phyloP scores from a whole-genome alignment of 2,113 vertebrate species.

The Pluvialis apricaria region DNA sequence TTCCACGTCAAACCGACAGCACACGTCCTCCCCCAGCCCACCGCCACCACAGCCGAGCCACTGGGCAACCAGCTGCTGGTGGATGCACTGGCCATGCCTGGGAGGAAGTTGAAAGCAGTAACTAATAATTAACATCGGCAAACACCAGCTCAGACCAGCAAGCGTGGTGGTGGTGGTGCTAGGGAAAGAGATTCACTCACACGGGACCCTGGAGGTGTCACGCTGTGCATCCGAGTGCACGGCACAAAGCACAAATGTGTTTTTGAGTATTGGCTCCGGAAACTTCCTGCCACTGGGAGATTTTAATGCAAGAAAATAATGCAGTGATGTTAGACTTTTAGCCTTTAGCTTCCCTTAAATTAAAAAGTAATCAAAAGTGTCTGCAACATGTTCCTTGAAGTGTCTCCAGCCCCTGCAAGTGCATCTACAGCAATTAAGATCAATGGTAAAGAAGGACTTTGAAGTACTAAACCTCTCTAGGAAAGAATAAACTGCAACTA shows the following conservation, averaged over 20 bases:
- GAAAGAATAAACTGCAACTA: background rate
- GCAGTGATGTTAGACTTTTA: background rate
- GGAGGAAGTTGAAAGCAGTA: background rate
- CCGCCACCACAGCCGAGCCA: background rate
- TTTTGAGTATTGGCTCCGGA: background rate
- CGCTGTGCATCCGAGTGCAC: accelerated
- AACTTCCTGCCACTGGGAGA: background rate
- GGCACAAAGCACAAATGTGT: background rate
- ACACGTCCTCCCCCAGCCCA: background rate
- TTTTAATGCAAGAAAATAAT: background rate
- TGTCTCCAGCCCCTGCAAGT: background rate
- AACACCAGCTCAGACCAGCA: background rate
- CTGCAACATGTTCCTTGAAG: background rate
- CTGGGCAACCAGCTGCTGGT: background rate
- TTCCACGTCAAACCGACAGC: background rate
- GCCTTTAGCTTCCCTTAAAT: background rate
- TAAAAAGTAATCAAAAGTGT: background rate
- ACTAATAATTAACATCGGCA: background rate
- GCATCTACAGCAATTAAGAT: background rate
- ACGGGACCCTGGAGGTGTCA: background rate
- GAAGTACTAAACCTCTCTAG: background rate
- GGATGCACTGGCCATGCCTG: background rate
- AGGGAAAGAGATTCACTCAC: background rate
- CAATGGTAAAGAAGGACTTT: background rate
- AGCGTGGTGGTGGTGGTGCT: background rate